Conservation (phyloP, 2,113 vertebrate genomes). For the Herpailurus yagouaroundi region DNA sequence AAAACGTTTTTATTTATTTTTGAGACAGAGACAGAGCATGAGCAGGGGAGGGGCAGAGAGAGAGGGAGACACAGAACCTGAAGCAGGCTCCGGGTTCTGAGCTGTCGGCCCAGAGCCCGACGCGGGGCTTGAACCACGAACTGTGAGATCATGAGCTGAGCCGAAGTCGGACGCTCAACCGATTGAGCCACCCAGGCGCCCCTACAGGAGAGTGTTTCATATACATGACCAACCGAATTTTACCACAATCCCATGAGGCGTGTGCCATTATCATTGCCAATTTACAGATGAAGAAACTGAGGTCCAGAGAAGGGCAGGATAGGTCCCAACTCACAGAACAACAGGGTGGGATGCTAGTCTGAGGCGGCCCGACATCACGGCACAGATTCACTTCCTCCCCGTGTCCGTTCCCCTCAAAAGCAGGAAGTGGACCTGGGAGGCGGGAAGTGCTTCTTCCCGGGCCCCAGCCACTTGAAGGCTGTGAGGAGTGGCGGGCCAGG, state of each 20-base stretch:
- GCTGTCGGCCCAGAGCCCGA: too few relatives aligned
- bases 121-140: too few relatives aligned
- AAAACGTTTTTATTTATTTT: too few relatives aligned
- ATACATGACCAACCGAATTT: background rate
- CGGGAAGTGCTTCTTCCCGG: background rate
- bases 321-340: background rate
- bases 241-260: background rate
- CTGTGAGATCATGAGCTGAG: too few relatives aligned
- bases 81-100: too few relatives aligned
- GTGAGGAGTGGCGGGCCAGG: background rate
- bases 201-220: background rate
- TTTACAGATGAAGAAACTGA: background rate
- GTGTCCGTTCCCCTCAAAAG: background rate
- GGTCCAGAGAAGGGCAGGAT: background rate
- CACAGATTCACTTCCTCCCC: too few relatives aligned
- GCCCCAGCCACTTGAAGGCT: background rate
- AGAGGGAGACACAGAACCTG: too few relatives aligned
- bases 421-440: background rate
- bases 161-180: too few relatives aligned
- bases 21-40: too few relatives aligned
- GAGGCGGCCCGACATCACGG: background rate
- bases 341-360: background rate
- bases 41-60: too few relatives aligned
- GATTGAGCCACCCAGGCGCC: too few relatives aligned
- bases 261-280: background rate